A percentile compares a stretch with the other conserved stretches of the same genome.
Evolutionary conservation across 2,113 vertebrate species (phyloP).

Genomic region (Prolemur simus): DNA sequence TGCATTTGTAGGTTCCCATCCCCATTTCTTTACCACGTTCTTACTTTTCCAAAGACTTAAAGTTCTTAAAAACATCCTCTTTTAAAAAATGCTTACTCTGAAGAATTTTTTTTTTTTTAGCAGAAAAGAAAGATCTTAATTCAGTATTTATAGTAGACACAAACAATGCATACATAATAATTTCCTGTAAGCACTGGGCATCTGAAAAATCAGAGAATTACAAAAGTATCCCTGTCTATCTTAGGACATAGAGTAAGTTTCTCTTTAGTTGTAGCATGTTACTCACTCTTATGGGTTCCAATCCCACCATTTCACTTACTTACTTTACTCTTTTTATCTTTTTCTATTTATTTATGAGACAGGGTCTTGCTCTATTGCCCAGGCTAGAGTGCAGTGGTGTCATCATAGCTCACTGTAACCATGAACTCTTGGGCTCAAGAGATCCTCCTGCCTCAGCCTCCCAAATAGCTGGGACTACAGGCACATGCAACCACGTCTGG

Average conservation of each 20-base stretch:
- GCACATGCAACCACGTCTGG: no score
- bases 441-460: no score
- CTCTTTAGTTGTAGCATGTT: not conserved
- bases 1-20: not conserved
- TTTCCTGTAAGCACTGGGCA: not conserved
- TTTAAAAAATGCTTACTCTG: not conserved
- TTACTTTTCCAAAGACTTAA: constrained; percentile 23
- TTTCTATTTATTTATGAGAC: no score
- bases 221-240: not conserved
- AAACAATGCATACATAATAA: not conserved
- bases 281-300: not conserved
- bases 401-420: no score
- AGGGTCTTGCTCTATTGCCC: no score
- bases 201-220: not conserved
- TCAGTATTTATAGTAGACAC: not conserved
- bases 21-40: not conserved
- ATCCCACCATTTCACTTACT: not conserved
- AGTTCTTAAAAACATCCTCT: not conserved
- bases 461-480: no score
- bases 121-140: not conserved
- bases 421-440: no score
- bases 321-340: no score
- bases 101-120: constrained; percentile 5
- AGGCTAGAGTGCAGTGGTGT: no score
- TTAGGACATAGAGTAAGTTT: not conserved